A percentile compares a stretch with the other conserved stretches of the same genome.
Evolutionary conservation across 1,140 invertebrate genomes (phyloP).

Genomic region (Drosophila pseudoobscura): DNA sequence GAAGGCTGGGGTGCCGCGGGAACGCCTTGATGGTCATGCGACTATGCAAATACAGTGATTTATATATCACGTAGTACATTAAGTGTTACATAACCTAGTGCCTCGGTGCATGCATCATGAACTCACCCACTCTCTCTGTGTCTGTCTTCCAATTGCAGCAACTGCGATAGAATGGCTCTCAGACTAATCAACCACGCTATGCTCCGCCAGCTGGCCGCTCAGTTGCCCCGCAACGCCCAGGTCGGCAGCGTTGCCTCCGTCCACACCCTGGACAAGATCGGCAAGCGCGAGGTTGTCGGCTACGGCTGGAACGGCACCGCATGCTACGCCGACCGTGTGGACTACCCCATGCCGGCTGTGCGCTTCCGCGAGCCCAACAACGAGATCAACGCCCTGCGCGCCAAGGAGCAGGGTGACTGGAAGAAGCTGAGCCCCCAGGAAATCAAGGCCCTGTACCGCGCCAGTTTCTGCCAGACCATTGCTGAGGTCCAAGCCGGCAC

Average conservation of each 20-base stretch:
- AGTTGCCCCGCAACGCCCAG: constrained; percentile 62
- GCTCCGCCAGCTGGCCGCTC: constrained; percentile 65
- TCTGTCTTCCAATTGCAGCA: constrained; percentile 12
- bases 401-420: constrained; percentile 98
- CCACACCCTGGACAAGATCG: constrained; percentile 85
- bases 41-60: constrained; percentile 18
- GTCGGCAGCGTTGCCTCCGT: constrained; percentile 69
- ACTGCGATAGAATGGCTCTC: constrained; percentile 70
- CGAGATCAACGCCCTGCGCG: constrained; percentile 88
- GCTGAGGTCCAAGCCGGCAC: constrained; percentile 94
- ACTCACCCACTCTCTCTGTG: constrained; percentile 6
- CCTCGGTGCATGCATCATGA: not conserved
- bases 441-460: constrained; percentile 96
- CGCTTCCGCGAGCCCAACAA: constrained; percentile 89
- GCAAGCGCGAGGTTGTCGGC: constrained; percentile 96
- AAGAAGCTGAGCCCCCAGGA: constrained; percentile 94
- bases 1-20: not conserved
- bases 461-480: constrained; percentile 96
- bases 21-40: not conserved
- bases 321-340: constrained; percentile 90
- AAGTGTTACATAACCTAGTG: constrained; percentile 34
- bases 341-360: constrained; percentile 95
- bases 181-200: constrained; percentile 70
- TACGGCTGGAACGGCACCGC: constrained; percentile 92
- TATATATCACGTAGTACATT: not conserved